Conservation (phyloP, 2,888 invertebrate genomes). For the Eupithecia vulgata region DNA sequence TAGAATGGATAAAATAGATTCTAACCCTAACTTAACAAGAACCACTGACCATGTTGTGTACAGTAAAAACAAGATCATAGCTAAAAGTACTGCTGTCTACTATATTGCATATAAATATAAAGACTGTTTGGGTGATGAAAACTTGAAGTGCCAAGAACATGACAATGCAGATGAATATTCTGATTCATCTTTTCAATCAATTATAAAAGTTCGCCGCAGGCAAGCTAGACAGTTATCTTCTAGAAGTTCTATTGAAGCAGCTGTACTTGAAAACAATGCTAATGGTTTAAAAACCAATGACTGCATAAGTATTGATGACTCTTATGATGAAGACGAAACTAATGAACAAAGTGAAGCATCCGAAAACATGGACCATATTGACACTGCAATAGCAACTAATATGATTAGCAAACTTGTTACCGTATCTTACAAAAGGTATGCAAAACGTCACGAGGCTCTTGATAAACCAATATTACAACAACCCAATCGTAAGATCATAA, state of each 20-base stretch:
- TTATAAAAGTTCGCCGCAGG: constrained; percentile 36
- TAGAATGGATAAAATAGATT: constrained; percentile 58
- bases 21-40: constrained; percentile 61
- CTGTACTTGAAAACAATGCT: constrained; percentile 49
- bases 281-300: constrained; percentile 42
- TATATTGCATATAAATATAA: constrained; percentile 55
- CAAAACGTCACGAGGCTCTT: constrained; percentile 18
- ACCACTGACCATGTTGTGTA: constrained; percentile 56
- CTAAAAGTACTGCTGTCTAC: constrained; percentile 50
- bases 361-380: background rate
- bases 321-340: constrained; percentile 47
- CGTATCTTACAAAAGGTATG: constrained; percentile 16
- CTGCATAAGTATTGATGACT: constrained; percentile 67
- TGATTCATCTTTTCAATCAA: constrained; percentile 23
- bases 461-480: constrained; percentile 44
- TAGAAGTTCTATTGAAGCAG: constrained; percentile 56
- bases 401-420: constrained; percentile 16
- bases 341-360: constrained; percentile 17
- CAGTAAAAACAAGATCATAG: constrained; percentile 56
- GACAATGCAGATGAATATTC: constrained; percentile 19
- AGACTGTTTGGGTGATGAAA: constrained; percentile 49
- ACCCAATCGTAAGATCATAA: constrained; percentile 70
- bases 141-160: background rate
- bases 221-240: constrained; percentile 55
- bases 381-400: constrained; percentile 9